Base-by-base conservation (phyloP, 1,140 invertebrate genomes). In the Hesperophylax magnus region DNA sequence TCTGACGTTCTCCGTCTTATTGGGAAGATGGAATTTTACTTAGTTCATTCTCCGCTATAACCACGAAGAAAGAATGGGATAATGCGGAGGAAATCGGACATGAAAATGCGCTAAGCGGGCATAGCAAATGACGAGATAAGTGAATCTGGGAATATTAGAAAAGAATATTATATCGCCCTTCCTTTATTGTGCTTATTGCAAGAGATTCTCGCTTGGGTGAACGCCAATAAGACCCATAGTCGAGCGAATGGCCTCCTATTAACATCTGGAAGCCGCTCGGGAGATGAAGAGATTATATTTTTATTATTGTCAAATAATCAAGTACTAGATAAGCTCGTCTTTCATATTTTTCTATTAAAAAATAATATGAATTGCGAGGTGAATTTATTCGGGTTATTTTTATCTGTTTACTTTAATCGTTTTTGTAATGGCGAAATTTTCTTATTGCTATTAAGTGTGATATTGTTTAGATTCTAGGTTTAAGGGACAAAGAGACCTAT, bases 161-260 rank as follows among this genome's bases (percentile, higher is more conserved):
- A 74, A 63, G 34, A 80, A 80, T 80, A 80, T 72, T 53, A 75
- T 80, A 80, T 61, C 54, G 69, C 65, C 61, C 69, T 67, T 67
- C 47, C 56, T 76, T 20, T 78, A 77, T 77, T 78, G 60, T 79
- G 69, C 60, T 65, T 60, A 82, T 82, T 82, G 81, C 78, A 76
- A 18, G 81, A 82, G 74, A 82, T 76, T 53, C 52, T 67, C 77
- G 77, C 34, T 82, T 82, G 77, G 77, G 54, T 71, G 77, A 34
- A 67, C 71, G 56, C 60, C 81, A 82, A 82, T 82, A 82, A 82
- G 77, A 31, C 54, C 34, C 17, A 47, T 2, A 31, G 52, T 18
- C 52, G 20, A 27, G 72, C 24, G 69, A 72, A 22, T 20, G 69
- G 69, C 47, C 24, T 31, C 18, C 34, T 72, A 72, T 72, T 72